A percentile compares a stretch with the other conserved stretches of the same genome.
Conservation (phyloP, 2,888 invertebrate species). For the Xanthostigma xanthostigma region DNA sequence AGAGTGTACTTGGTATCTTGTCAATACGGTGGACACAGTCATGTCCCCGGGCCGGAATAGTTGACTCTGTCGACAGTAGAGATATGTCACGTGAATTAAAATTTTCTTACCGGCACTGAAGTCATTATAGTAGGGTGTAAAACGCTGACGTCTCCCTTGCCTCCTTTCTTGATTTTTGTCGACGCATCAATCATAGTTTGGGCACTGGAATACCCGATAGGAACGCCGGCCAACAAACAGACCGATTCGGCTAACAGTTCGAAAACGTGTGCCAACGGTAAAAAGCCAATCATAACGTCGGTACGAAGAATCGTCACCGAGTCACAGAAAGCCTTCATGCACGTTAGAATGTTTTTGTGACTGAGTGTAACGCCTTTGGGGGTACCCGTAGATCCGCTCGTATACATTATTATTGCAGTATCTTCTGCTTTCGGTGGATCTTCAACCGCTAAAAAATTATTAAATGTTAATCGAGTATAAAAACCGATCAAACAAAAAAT, state of each 20-base stretch:
- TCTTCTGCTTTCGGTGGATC: conserved; percentile 55
- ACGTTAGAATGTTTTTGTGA: conserved; percentile 67
- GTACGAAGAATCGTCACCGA: conserved; percentile 51
- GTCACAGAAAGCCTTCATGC: conserved; percentile 69
- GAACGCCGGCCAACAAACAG: conserved; percentile 70
- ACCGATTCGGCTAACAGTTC: conserved; percentile 86
- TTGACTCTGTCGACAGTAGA: too few relatives aligned
- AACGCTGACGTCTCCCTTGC: conserved; percentile 84
- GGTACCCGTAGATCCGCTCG: conserved; percentile 91
- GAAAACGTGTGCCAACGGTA: conserved; percentile 94
- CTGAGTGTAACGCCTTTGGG: conserved; percentile 82
- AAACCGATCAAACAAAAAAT: too few relatives aligned
- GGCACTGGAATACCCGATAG: conserved; percentile 93
- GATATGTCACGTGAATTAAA: background rate
- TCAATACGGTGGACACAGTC: too few relatives aligned
- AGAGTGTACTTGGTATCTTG: too few relatives aligned
- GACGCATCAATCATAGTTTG: conserved; percentile 84
- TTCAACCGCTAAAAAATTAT: conserved; percentile 29
- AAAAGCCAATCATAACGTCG: conserved; percentile 85
- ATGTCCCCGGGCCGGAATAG: too few relatives aligned
- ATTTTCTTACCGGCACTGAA: conserved; percentile 71
- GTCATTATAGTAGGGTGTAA: conserved; percentile 89
- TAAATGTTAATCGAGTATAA: too few relatives aligned
- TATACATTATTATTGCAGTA: conserved; percentile 96
- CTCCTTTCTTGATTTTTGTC: conserved; percentile 90